Evolutionary conservation across 2,888 invertebrate species (phyloP).

Genomic region (Drosophila pegasa): DNA sequence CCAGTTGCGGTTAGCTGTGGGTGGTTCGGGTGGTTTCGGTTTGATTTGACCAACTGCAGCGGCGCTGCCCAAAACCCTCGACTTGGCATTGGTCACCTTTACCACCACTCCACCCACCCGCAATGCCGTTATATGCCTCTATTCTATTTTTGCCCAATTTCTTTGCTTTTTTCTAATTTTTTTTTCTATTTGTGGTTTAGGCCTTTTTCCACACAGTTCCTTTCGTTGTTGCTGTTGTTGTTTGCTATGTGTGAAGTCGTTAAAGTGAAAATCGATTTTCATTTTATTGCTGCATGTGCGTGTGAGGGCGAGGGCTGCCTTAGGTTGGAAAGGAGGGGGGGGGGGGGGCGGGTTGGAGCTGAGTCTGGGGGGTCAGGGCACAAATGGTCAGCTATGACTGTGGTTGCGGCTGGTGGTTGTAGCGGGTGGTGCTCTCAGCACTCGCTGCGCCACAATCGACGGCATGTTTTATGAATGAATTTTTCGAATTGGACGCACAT

Average conservation of each 20-base stretch:
- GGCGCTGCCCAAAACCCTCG: constrained; percentile 1
- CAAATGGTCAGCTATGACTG: constrained; percentile 31
- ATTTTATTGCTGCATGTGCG: constrained; percentile 72
- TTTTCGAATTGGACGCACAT: constrained; percentile 74
- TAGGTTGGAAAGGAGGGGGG: no score
- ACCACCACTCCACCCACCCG: no score
- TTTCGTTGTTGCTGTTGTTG: constrained; percentile 15
- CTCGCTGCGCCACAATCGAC: constrained; percentile 60
- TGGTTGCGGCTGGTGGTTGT: not conserved
- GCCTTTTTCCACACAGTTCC: constrained; percentile 50
- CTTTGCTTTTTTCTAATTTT: constrained; percentile 22
- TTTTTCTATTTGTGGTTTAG: constrained; percentile 65
- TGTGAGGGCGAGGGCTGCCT: constrained; percentile 33
- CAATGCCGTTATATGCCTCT: constrained; percentile 37
- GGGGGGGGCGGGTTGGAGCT: constrained; percentile 11
- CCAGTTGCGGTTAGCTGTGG: constrained; percentile 31
- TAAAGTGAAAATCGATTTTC: constrained; percentile 81
- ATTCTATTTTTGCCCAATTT: constrained; percentile 8
- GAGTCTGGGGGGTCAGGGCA: constrained; percentile 25
- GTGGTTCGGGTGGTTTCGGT: constrained; percentile 3
- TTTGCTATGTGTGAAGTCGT: constrained; percentile 74
- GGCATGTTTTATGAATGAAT: constrained; percentile 81
- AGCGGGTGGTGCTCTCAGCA: constrained; percentile 38
- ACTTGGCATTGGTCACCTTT: constrained; percentile 44
- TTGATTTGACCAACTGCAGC: constrained; percentile 33